Conservation (phyloP, 1,140 invertebrate species). For the Caerostris darwini region DNA sequence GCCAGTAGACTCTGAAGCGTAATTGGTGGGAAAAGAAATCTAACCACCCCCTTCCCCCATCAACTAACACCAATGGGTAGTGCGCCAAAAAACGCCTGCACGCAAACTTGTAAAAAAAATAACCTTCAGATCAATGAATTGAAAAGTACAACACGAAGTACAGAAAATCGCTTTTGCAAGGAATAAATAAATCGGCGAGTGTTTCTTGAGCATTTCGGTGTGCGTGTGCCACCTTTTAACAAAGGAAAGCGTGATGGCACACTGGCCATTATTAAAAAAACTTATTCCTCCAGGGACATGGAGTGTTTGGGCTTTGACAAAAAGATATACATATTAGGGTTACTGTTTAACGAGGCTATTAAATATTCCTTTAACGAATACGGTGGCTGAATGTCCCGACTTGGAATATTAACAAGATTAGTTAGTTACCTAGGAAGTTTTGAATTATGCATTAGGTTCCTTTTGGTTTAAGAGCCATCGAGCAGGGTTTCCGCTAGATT, state of each 20-base stretch:
- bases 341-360: constrained; percentile 24
- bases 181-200: not conserved
- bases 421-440: constrained; percentile 1
- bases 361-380: constrained; percentile 23
- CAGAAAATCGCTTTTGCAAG: not conserved
- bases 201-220: not conserved
- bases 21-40: not conserved
- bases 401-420: constrained; percentile 30
- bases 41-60: not conserved
- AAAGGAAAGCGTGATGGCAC: constrained; percentile 4
- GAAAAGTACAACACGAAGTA: not conserved
- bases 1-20: not conserved
- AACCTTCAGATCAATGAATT: constrained; percentile 13
- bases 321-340: constrained; percentile 26
- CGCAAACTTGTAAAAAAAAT: not conserved
- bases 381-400: not conserved
- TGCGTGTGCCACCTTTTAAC: not conserved
- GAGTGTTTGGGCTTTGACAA: not conserved
- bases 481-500: not conserved
- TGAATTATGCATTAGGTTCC: constrained; percentile 32
- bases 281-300: not conserved
- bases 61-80: constrained; percentile 12
- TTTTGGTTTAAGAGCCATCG: not conserved
- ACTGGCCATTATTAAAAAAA: constrained; percentile 39
- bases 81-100: not conserved